phyloP scores from a whole-genome alignment of 2,888 invertebrate species.

The Rotaria magnacalcarata region DNA sequence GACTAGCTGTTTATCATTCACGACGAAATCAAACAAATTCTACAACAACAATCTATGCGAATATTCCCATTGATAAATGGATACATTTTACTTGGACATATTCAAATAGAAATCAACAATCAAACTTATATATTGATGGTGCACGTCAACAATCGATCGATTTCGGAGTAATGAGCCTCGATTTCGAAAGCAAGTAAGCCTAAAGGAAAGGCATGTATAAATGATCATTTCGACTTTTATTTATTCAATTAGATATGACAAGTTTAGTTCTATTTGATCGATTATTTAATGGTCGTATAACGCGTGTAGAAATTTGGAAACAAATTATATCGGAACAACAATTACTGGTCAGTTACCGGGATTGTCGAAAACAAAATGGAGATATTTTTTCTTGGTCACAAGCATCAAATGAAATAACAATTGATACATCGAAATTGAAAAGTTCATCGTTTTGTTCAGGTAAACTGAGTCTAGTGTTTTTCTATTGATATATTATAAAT shows the following conservation, averaged over 20 bases:
- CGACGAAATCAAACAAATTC: neutral
- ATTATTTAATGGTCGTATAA: slow-evolving; percentile 12
- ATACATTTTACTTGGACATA: slow-evolving; percentile 16
- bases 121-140: slow-evolving; percentile 27
- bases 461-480: neutral
- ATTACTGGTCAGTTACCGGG: slow-evolving; percentile 24
- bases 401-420: neutral
- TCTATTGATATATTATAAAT: neutral
- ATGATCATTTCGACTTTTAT: slow-evolving; percentile 8
- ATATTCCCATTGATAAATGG: slow-evolving; percentile 16
- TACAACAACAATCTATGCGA: neutral
- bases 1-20: neutral
- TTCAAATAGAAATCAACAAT: slow-evolving; percentile 14
- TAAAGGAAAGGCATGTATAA: neutral
- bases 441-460: slow-evolving; percentile 31
- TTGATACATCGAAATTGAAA: neutral
- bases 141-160: slow-evolving; percentile 26
- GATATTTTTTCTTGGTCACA: slow-evolving; percentile 21
- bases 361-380: slow-evolving; percentile 29
- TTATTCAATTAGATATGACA: slow-evolving; percentile 2
- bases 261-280: neutral
- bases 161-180: slow-evolving; percentile 12
- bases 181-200: slow-evolving; percentile 32
- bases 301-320: slow-evolving; percentile 1
- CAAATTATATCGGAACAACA: slow-evolving; percentile 22